Percentiles rank a stretch among this genome's conserved stretches.
Evolutionary conservation across 2,888 invertebrate genomes (phyloP).

Genomic region (Lampropteryx suffumata): DNA sequence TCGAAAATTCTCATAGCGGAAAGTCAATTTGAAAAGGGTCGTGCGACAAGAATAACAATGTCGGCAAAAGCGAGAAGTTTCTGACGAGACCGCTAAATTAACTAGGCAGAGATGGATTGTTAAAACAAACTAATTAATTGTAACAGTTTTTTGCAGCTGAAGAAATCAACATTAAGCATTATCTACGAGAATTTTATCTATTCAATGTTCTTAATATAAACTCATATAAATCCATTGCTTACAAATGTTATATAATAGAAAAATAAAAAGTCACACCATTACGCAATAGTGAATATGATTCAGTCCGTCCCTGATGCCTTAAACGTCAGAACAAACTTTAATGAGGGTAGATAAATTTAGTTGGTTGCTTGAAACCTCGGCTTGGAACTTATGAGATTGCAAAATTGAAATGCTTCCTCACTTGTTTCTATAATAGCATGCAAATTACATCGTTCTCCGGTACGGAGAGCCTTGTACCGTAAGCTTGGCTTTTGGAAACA

Average conservation of each 20-base stretch:
- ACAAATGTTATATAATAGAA: no score
- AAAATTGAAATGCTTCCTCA: constrained; percentile 50
- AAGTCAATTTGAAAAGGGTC: constrained; percentile 41
- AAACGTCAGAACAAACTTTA: constrained; percentile 42
- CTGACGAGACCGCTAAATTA: constrained; percentile 43
- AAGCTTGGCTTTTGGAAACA: neutral
- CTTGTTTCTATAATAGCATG: constrained; percentile 51
- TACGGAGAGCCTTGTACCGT: constrained; percentile 29
- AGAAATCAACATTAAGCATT: no score
- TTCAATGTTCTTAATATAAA: no score
- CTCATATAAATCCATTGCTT: no score
- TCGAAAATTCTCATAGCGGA: constrained; percentile 31
- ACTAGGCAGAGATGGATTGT: constrained; percentile 39
- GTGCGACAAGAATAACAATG: constrained; percentile 47
- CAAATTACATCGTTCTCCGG: constrained; percentile 48
- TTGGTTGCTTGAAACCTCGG: constrained; percentile 40
- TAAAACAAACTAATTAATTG: constrained; percentile 10
- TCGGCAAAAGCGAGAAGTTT: constrained; percentile 44
- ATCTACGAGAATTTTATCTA: no score
- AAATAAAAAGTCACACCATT: no score
- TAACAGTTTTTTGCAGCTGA: no score
- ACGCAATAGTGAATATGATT: no score
- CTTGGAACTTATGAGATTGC: constrained; percentile 43
- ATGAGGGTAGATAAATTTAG: constrained; percentile 44
- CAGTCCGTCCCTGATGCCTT: constrained; percentile 23